These are phyloP conservation scores for Lytechinus pictus DNA, from an alignment of 35 echinoderm and acorn worm species.

Conservation along the genomic window DNA sequence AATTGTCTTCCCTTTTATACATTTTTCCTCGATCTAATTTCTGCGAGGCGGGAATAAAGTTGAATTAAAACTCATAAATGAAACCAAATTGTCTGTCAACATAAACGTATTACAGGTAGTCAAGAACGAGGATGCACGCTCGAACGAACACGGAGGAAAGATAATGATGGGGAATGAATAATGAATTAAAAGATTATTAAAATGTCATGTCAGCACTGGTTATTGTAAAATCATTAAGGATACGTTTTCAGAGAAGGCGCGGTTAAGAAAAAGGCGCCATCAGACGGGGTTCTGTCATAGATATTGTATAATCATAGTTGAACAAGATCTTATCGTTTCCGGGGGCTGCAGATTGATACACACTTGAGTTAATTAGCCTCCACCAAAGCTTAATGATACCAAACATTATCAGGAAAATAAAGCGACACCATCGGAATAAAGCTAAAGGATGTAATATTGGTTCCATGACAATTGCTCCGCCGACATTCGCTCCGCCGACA, in stretches of 20 bases:
- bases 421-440: no score
- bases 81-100: background rate
- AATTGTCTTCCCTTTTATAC: background rate
- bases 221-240: constrained; percentile 6
- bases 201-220: background rate
- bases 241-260: background rate
- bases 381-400: no score
- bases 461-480: no score
- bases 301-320: background rate
- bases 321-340: background rate
- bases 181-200: background rate
- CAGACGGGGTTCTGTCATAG: background rate
- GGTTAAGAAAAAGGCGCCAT: background rate
- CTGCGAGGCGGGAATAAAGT: background rate
- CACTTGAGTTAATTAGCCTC: background rate
- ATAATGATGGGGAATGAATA: background rate
- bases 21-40: background rate
- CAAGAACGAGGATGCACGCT: background rate
- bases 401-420: no score
- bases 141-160: background rate
- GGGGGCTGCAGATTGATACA: background rate
- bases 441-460: no score
- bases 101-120: background rate
- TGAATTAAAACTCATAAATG: background rate
- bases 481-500: no score